phyloP scores from a whole-genome alignment of 2,888 invertebrate species.

The Apotomis betuletana region DNA sequence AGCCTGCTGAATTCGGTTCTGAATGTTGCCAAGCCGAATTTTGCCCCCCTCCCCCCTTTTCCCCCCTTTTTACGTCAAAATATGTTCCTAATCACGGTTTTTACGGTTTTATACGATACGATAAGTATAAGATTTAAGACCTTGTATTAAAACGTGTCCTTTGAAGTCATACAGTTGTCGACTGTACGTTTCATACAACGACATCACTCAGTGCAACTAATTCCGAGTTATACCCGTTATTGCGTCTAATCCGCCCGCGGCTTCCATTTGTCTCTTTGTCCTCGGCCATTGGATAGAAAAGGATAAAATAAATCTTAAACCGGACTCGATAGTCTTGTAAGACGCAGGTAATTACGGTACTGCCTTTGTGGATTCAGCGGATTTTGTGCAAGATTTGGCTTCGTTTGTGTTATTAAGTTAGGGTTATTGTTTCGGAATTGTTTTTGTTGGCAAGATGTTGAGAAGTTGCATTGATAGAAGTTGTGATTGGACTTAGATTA shows the following conservation, averaged over 20 bases:
- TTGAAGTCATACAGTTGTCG: no score
- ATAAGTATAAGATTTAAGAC: no score
- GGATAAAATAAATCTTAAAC: constrained; percentile 74
- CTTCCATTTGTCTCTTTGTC: constrained; percentile 44
- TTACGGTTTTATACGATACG: no score
- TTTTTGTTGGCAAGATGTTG: neutral
- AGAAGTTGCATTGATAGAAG: neutral
- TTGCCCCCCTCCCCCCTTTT: no score
- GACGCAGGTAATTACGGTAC: constrained; percentile 62
- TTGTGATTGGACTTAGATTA: no score
- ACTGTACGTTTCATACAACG: neutral
- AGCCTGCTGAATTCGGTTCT: no score
- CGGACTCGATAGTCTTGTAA: constrained; percentile 57
- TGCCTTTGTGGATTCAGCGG: constrained; percentile 32
- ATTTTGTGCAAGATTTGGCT: constrained; percentile 13
- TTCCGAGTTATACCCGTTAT: constrained; percentile 28
- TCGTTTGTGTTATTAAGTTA: neutral
- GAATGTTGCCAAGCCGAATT: no score
- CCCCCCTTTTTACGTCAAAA: no score
- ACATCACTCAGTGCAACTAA: constrained; percentile 17
- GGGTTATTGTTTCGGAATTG: neutral
- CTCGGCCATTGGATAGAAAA: constrained; percentile 53
- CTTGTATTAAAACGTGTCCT: no score
- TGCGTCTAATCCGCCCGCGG: constrained; percentile 45
- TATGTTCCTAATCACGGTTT: no score